Conservation (phyloP, 2,888 invertebrate genomes). For the Acholoe squamosa region DNA sequence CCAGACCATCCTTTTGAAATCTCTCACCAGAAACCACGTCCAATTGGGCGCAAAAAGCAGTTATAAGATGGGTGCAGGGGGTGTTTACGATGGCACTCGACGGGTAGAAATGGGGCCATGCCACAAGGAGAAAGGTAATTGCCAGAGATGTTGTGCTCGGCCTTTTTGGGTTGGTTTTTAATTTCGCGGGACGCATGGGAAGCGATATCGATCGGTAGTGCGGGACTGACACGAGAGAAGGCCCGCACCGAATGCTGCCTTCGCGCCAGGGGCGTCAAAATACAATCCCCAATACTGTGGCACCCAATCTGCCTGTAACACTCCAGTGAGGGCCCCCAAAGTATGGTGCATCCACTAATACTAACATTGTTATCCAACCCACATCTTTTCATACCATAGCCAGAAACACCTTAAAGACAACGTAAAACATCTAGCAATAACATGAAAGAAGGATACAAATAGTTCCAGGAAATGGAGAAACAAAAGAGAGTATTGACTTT, state of each 20-base stretch:
- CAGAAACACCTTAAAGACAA: neutral
- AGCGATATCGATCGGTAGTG: constrained; percentile 20
- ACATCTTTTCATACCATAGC: neutral
- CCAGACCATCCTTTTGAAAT: neutral
- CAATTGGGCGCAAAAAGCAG: constrained; percentile 25
- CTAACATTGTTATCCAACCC: neutral
- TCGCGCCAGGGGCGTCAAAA: constrained; percentile 1
- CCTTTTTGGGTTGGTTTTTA: constrained; percentile 25
- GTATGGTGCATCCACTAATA: neutral
- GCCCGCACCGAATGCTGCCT: constrained; percentile 12
- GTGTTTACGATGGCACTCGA: neutral
- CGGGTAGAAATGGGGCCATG: constrained; percentile 3
- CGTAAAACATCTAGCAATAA: too few relatives aligned
- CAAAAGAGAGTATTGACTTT: too few relatives aligned
- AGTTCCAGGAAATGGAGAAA: too few relatives aligned
- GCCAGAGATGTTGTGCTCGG: neutral
- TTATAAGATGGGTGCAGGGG: neutral
- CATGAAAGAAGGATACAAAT: too few relatives aligned
- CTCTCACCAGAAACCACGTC: neutral
- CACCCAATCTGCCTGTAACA: neutral
- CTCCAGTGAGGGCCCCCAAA: neutral
- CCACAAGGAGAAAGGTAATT: neutral
- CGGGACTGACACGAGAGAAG: neutral
- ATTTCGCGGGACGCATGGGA: constrained; percentile 30
- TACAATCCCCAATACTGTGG: neutral